Evolutionary conservation across 2,113 vertebrate genomes (phyloP).

Genomic region (Canis aureus): DNA sequence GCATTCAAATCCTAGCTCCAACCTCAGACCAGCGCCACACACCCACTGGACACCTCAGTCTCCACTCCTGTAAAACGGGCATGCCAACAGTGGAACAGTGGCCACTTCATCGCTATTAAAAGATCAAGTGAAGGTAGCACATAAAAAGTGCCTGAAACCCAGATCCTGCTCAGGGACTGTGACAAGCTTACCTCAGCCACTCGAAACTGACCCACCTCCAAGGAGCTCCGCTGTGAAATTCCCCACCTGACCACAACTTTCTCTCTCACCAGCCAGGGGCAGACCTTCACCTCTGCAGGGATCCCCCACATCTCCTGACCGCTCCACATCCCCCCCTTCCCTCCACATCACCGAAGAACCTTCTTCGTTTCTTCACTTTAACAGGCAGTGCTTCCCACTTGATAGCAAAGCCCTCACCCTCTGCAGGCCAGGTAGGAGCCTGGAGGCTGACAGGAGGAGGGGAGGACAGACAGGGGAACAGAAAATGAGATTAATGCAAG

Average conservation of each 20-base stretch:
- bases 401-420: too few species aligned
- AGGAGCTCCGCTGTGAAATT: background rate
- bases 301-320: background rate
- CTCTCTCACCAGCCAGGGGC: background rate
- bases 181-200: background rate
- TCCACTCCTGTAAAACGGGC: background rate
- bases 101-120: background rate
- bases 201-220: background rate
- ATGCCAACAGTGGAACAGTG: fast-evolving
- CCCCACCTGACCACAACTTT: conserved; percentile 59
- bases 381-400: background rate
- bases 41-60: background rate
- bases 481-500: background rate
- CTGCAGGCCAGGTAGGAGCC: background rate
- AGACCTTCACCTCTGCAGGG: background rate
- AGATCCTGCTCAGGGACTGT: fast-evolving
- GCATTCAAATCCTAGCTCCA: background rate
- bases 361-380: background rate
- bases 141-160: fast-evolving
- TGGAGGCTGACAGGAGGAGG: background rate
- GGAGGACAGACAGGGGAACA: background rate
- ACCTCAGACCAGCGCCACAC: background rate
- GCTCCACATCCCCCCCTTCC: background rate
- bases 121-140: fast-evolving
- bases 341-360: background rate